phyloP scores from a whole-genome alignment of 1,140 invertebrate species.

The Hyles vespertilio region DNA sequence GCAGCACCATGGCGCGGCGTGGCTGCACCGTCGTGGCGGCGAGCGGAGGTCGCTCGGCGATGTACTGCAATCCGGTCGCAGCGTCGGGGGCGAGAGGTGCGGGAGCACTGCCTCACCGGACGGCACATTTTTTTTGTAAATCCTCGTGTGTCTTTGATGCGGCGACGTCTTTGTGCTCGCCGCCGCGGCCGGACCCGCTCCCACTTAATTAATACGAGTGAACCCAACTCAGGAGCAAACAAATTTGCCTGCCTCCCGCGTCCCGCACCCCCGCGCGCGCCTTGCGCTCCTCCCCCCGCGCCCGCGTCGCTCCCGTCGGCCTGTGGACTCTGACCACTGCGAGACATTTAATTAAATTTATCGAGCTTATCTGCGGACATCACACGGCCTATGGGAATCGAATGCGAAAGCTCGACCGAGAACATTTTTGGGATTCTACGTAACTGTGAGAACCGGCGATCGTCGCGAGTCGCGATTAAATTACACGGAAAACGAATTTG shows the following conservation, averaged over 20 bases:
- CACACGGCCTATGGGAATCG: constrained; percentile 50
- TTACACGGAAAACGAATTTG: constrained; percentile 20
- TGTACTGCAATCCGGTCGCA: no score
- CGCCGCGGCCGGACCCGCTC: constrained; percentile 11
- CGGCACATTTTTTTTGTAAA: constrained; percentile 15
- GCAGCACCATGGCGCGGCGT: no score
- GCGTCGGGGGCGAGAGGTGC: no score
- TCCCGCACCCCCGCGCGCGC: constrained; percentile 6
- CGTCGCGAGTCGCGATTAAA: constrained; percentile 14
- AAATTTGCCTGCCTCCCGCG: constrained; percentile 45
- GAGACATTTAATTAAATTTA: constrained; percentile 67
- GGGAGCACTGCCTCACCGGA: background rate
- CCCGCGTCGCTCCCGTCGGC: background rate
- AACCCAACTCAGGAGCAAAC: constrained; percentile 29
- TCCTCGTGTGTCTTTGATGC: constrained; percentile 2
- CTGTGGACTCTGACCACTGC: constrained; percentile 7
- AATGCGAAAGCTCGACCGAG: constrained; percentile 38
- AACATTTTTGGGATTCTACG: constrained; percentile 50
- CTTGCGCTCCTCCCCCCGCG: background rate
- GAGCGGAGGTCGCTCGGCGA: no score
- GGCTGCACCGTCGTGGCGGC: no score
- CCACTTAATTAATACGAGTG: constrained; percentile 38
- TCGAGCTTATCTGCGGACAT: constrained; percentile 58
- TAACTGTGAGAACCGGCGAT: constrained; percentile 47
- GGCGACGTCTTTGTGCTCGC: constrained; percentile 20